phyloP scores from a whole-genome alignment of 2,888 invertebrate species.

The Diarsia rubi region DNA sequence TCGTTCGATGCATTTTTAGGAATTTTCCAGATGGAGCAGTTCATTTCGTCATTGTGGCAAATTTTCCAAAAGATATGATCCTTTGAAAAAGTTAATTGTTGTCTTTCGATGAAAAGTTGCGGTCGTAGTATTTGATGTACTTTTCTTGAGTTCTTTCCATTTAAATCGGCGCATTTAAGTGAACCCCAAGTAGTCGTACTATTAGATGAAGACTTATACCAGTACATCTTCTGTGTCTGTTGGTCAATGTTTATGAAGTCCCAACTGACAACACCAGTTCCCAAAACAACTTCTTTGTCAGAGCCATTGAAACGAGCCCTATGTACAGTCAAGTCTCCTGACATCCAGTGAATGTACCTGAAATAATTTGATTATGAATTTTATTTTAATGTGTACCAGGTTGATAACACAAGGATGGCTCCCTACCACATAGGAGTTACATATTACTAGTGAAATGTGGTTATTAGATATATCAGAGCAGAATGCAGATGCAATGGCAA shows the following conservation, averaged over 20 bases:
- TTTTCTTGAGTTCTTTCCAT: background rate
- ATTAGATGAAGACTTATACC: background rate
- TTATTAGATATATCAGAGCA: no score
- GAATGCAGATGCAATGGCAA: no score
- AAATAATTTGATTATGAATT: no score
- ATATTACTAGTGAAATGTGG: no score
- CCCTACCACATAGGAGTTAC: background rate
- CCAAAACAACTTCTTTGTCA: background rate
- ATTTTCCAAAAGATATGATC: conserved; percentile 69
- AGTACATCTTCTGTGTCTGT: background rate
- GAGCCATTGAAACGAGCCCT: background rate
- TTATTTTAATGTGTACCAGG: background rate
- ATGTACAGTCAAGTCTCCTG: background rate
- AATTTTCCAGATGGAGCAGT: conserved; percentile 53
- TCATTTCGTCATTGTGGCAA: background rate
- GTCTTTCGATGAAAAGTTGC: background rate
- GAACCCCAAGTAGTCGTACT: background rate
- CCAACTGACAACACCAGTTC: background rate
- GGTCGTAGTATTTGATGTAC: background rate
- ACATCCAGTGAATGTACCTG: conserved; percentile 3
- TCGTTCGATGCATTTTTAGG: background rate
- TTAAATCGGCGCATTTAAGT: background rate
- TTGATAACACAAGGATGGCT: background rate
- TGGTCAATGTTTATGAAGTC: background rate
- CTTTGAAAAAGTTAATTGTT: background rate